Evolutionary conservation across 2,113 vertebrate species (phyloP), one percentile per base, ranked within the genome.

Genomic region (Paraplagusia blochii): DNA sequence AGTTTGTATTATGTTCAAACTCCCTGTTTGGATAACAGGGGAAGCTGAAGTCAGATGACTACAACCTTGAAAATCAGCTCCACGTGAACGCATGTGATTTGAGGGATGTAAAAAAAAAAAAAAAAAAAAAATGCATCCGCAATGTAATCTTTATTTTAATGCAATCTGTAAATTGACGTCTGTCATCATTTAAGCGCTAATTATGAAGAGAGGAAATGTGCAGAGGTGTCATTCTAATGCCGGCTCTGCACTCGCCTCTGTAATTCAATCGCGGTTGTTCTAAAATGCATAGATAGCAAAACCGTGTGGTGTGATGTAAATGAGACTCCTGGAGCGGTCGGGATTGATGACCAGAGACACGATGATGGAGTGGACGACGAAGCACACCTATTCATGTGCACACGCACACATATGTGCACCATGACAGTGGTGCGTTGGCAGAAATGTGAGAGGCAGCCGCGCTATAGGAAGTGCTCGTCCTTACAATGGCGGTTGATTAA

Each of bases 401-500:
- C n/a, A n/a, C n/a, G n/a, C n/a, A 63, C 63, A 44, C 35, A 44
- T 57, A 49, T 40, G 19, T 35, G 12, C 0, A 1, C 47, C 34
- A 11, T 34, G 60, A 68, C 44, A 49, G 53, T 72, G 44, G 17
- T 46, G 59, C 58, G 72, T 59, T 75, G 59, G 65, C 63, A 69
- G 85, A 82, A 85, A 83, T 66, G 61, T 76, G 83, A 88, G 79
- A 78, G 38, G 66, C 64, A 67, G 53, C 67, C 74, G 14, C 45
- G 66, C 68, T 80, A 79, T 58, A 57, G 75, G 69, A 77, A 68
- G 66, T 50, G 69, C 80, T 84, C 72, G 71, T 84, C 80, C 79
- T 84, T 53, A 79, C 81, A 81, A 67, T 74, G 51, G 63, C 34
- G 49, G 72, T 79, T 90, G 84, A 90, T 90, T 87, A 90, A 85